These are phyloP conservation scores for Cebus imitator DNA, from an alignment of 2,113 vertebrate species.

Conservation along the genomic window DNA sequence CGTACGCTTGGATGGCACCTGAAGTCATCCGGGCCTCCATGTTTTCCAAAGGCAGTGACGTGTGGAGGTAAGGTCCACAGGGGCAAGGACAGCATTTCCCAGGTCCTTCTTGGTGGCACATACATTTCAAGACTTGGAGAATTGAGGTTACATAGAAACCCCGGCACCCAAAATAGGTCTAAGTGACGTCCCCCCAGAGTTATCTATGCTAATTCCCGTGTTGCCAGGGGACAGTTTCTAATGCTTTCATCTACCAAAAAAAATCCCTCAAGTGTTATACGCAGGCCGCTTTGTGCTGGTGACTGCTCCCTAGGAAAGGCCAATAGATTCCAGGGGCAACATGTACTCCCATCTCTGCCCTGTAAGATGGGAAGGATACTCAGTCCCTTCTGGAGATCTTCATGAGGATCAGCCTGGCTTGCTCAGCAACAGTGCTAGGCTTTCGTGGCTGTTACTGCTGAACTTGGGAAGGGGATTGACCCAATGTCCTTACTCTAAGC, in stretches of 20 bases:
- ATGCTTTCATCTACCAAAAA: neutral
- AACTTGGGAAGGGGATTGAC: neutral
- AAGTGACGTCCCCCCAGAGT: neutral
- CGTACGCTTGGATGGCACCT: conserved; percentile 98
- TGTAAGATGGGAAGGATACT: neutral
- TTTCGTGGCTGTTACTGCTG: neutral
- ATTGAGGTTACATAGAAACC: neutral
- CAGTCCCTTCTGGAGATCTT: neutral
- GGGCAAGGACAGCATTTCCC: neutral
- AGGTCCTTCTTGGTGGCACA: neutral
- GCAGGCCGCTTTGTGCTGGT: neutral
- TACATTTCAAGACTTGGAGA: neutral
- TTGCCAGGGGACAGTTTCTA: neutral
- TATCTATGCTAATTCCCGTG: neutral
- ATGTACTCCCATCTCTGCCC: neutral
- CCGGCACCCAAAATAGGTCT: neutral
- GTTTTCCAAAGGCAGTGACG: conserved; percentile 98
- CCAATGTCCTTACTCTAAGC: neutral
- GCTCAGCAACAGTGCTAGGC: neutral
- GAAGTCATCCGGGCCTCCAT: conserved; percentile 98
- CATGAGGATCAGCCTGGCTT: neutral
- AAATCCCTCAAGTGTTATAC: neutral
- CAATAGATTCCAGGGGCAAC: neutral
- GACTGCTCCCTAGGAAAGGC: neutral
- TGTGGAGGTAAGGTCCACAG: conserved; percentile 92